phyloP scores from a whole-genome alignment of 1,140 invertebrate genomes.

The Brachionus manjavacas region DNA sequence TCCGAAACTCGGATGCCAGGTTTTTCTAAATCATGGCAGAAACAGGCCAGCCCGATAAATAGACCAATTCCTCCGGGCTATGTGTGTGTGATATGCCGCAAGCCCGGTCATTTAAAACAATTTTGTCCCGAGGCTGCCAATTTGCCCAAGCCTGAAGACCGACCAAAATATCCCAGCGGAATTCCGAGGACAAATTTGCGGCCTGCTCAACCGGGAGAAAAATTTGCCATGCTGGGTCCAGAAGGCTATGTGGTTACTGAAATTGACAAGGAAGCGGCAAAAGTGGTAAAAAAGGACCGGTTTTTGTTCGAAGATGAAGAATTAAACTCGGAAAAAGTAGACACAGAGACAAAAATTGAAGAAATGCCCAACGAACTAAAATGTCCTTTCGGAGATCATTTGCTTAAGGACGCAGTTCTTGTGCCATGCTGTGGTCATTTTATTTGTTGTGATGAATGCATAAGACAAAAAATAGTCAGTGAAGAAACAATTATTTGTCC shows the following conservation, averaged over 20 bases:
- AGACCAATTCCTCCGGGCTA: conserved; percentile 18
- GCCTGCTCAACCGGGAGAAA: conserved; percentile 23
- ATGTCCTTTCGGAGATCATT: conserved; percentile 19
- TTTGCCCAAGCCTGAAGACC: not conserved
- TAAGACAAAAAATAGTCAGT: conserved; percentile 20
- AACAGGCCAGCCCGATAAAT: not conserved
- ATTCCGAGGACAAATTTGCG: conserved; percentile 21
- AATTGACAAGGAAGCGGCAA: conserved; percentile 20
- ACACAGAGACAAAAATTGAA: not conserved
- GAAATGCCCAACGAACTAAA: conserved; percentile 17
- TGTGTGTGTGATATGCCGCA: conserved; percentile 13
- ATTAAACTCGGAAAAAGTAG: not conserved
- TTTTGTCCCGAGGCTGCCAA: conserved; percentile 23
- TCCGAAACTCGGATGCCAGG: not conserved
- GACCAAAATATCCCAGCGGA: conserved; percentile 35
- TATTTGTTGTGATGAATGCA: conserved; percentile 40
- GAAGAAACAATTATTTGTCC: conserved; percentile 29
- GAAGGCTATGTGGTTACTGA: conserved; percentile 26
- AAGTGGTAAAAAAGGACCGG: conserved; percentile 23
- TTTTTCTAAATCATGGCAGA: not conserved
- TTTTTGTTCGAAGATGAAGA: conserved; percentile 36
- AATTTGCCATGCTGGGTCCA: conserved; percentile 36
- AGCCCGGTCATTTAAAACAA: conserved; percentile 37
- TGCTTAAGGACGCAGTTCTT: conserved; percentile 37
- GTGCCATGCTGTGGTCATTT: conserved; percentile 42